Base-by-base conservation (phyloP, 1,140 invertebrate species). In the Drosophila nannoptera region DNA sequence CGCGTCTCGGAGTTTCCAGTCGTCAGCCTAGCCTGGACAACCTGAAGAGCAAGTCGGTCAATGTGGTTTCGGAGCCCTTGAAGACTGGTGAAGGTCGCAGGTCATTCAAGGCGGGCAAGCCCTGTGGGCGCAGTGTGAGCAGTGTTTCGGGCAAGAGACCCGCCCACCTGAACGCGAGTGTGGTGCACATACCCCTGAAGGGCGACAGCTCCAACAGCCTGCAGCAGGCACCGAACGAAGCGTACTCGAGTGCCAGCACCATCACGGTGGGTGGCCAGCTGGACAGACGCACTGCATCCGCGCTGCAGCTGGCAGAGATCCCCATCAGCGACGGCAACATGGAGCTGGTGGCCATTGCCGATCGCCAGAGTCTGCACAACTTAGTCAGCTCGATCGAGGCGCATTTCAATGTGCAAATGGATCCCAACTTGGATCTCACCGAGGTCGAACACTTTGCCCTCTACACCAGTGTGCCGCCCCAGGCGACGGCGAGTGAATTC, bases 391-490 rank as follows among this genome's bases (percentile, higher is more conserved):
- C 80, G n/a, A 84, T 86, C 5, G 89, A 90, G 62, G 88, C 78
- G 7, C 77, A 89, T 50, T 87, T 87, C 22, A 88, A 89, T 62
- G 80, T 90, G 8, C 59, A 80, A 52, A 68, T 90, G 38, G 87
- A 90, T 78, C 88, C 90, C 31, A 90, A 90, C 75, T 74, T 92
- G 35, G 93, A 95, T 66, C 87, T 96, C 12, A 96, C 95, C 3
- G 95, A 96, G 69, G 95, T 95, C 2, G 96, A 97, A 84, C 94
- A 96, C 88, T 96, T 96, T 89, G 96, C 95, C 40, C 87, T 97
- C 46, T 96, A 96, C 69, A 96, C 95, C 65, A 93, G 94, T 38
- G 92, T 96, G 81, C 95, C 95, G 6, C 95, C 95, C 8, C 93
- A 94, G 87, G 96, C 95, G 4, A 96, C 95, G 0, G 93, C 92